A percentile compares a stretch with the other conserved stretches of the same genome.
Conservation (phyloP, 2,797 vertebrate genomes). For the Hybognathus amarus region DNA sequence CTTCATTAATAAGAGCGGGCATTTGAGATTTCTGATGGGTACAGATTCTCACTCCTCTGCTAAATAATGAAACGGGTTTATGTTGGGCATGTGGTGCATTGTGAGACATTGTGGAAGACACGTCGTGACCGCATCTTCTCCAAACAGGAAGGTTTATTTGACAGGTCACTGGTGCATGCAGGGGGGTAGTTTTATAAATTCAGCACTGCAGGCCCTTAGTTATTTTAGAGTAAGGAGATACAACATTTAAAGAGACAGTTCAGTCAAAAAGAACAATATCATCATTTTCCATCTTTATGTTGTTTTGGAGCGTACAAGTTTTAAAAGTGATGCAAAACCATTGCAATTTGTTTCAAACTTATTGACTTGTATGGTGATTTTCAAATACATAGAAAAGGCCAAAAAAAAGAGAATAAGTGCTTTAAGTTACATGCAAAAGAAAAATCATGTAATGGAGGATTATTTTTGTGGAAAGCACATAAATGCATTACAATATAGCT, state of each 20-base stretch:
- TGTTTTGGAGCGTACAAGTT: neutral
- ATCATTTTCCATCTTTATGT: neutral
- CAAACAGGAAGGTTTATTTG: conserved; percentile 27
- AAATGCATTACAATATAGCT: conserved; percentile 41
- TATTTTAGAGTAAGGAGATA: conserved; percentile 14
- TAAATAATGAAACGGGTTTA: conserved; percentile 46
- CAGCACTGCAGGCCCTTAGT: conserved; percentile 25
- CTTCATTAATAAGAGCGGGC: conserved; percentile 38
- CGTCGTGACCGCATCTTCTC: conserved; percentile 33
- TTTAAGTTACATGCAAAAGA: neutral
- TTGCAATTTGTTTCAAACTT: neutral
- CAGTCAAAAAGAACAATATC: neutral
- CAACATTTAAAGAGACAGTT: neutral
- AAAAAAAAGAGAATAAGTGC: too few relatives aligned
- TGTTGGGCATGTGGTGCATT: conserved; percentile 18
- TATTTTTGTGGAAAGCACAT: conserved; percentile 37
- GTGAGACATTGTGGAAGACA: conserved; percentile 14
- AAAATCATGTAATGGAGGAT: neutral
- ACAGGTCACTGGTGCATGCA: conserved; percentile 40
- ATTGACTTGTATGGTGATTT: neutral
- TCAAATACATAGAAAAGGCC: neutral
- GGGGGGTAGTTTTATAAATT: conserved; percentile 43
- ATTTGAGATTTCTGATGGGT: conserved; percentile 15
- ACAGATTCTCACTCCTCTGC: conserved; percentile 26
- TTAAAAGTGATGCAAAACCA: neutral